Evolutionary conservation across 2,888 invertebrate species (phyloP).

Genomic region (Archips xylosteana): DNA sequence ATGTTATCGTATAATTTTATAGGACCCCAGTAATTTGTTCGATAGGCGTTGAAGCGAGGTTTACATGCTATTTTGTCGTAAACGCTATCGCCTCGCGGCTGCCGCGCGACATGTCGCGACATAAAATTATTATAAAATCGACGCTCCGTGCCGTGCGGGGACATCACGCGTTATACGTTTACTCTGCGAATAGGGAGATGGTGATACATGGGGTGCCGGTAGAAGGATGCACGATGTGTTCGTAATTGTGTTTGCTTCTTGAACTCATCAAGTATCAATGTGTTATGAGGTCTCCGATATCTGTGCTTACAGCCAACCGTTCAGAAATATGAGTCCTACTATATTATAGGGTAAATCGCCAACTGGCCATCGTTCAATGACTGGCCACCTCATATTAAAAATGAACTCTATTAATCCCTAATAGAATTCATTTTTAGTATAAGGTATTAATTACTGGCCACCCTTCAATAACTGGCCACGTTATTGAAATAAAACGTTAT

Average conservation of each 20-base stretch:
- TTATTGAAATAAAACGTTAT: no score
- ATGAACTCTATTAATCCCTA: no score
- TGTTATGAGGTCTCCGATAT: background rate
- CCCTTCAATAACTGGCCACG: no score
- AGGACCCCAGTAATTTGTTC: background rate
- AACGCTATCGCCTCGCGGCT: background rate
- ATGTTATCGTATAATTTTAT: background rate
- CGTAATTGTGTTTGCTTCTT: background rate
- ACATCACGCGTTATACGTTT: background rate
- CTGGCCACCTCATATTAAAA: no score
- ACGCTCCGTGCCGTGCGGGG: constrained; percentile 7
- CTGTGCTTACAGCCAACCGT: background rate
- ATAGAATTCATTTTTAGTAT: no score
- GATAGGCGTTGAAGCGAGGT: constrained; percentile 3
- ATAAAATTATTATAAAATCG: constrained; percentile 30
- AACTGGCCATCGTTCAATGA: no score
- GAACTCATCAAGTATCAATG: background rate
- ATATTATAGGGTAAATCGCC: no score
- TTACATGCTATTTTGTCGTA: constrained; percentile 12
- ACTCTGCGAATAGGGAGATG: background rate
- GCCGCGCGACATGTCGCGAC: constrained; percentile 17
- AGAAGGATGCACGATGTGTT: background rate
- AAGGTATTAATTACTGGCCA: no score
- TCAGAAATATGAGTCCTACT: no score
- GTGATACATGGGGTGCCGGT: background rate